Evolutionary conservation across 2,797 vertebrate species (phyloP), one percentile per base, ranked within the genome.

Genomic region (Pseudochaenichthys georgianus): DNA sequence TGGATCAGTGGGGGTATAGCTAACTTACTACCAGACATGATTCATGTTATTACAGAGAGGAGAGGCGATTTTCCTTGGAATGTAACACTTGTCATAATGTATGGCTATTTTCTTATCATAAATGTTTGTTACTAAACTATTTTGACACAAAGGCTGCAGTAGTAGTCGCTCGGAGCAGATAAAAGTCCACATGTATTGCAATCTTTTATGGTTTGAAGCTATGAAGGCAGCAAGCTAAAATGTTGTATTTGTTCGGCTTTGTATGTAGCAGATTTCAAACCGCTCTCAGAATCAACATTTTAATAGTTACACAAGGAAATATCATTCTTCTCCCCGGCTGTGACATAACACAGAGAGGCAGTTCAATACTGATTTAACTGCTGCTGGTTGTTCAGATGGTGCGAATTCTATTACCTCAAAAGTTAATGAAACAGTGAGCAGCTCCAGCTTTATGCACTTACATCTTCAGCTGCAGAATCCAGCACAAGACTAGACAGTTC

Each of bases 1-100:
- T 1, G 47, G 65, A 41, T 58, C 38, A 23, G 34, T 53, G 41
- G 59, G 58, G 59, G 58, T 45, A 59, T 31, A 50, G 47, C 58
- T 67, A 72, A 57, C 28, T n/a, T 53, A 13, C 51, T 41, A 43
- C 41, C 9, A 54, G n/a, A 64, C 12, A 66, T 75, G 51, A 82
- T 78, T 72, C 46, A 75, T 67, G 12, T 54, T 16, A 31, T 54
- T 23, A 57, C 15, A 13, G n/a, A 34, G 19, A 13, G 9, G 7
- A 16, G 45, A 16, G 23, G 19, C 9, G 43, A 50, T 6, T 72
- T 63, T 17, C 60, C 46, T 3, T 13, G 13, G 31, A 4, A 9
- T 55, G 53, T 55, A n/a, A 57, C 13, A 53, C 21, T 23, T 52
- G 11, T 34, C 16, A 42, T 2, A 2, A 28, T 28, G 4, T 28